Base-by-base conservation (phyloP, 2,113 vertebrate genomes). In the Larimichthys polyactis region DNA sequence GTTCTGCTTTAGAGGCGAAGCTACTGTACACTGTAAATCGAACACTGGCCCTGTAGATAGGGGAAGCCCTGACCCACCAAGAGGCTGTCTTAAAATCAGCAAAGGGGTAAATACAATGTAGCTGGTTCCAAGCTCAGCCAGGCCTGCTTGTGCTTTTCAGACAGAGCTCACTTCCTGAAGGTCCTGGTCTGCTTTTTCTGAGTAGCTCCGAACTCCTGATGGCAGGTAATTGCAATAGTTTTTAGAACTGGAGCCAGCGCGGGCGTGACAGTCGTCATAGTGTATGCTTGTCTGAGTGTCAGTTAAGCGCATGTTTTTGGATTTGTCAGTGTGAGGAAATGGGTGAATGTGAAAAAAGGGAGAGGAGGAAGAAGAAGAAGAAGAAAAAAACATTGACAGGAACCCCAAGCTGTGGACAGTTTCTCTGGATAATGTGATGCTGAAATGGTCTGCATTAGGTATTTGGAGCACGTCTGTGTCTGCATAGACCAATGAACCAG, bases 401-500 rank as follows among this genome's bases (percentile, higher is more conserved):
- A 71, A 63, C 36, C 51, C 27, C 9, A 19, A 62, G 22, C 75
- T 72, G 78, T 75, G 65, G 71, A 69, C 57, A 62, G 60, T 73
- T 55, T 83, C 69, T 84, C 64, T 44, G 68, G 62, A 84, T 88
- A 87, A 90, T 88, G 75, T 67, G 77, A 83, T 75, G 79, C 64
- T 78, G 84, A 43, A 74, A 80, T 62, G 77, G 75, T 79, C 48
- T 79, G 67, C 71, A 81, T 83, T 83, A 71, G 73, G 65, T 75
- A 85, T 91, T 57, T 79, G 64, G 66, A 79, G 67, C 87, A 86
- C 77, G 79, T 85, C 69, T 81, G 73, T 76, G 81, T 79, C 71
- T 88, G 83, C 66, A 81, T 62, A 86, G 75, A 86, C 63, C 83
- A 80, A 48, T 60, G 44, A 72, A 70, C 75, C 78, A 84, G 89